phyloP scores from a whole-genome alignment of 2,113 vertebrate genomes.

The Panurus biarmicus region DNA sequence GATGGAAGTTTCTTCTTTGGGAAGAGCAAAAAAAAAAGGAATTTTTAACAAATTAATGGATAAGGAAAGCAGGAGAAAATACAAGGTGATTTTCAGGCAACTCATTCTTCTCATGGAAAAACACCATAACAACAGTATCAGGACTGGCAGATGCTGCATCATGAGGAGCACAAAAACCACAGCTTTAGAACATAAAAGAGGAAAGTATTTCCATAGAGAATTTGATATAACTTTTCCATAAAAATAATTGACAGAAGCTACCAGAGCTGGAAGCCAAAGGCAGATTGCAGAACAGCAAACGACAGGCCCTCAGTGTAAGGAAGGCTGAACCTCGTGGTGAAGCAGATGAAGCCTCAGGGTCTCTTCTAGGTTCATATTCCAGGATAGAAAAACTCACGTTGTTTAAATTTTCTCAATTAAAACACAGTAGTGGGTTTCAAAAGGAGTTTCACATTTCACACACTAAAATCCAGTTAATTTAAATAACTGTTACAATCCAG shows the following conservation, averaged over 20 bases:
- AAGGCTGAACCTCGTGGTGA: background rate
- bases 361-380: background rate
- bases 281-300: background rate
- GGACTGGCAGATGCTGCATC: background rate
- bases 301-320: background rate
- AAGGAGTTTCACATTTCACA: background rate
- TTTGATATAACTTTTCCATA: background rate
- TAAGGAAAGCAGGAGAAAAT: background rate
- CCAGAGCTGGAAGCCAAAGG: background rate
- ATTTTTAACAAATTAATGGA: background rate
- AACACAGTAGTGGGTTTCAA: background rate
- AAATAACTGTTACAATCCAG: background rate
- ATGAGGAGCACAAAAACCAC: background rate
- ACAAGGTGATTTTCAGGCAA: background rate
- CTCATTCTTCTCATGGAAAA: background rate
- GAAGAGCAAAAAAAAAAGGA: background rate
- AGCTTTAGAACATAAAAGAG: background rate
- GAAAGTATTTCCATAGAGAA: background rate
- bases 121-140: background rate
- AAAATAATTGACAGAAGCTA: background rate
- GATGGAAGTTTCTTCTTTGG: background rate
- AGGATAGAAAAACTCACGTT: background rate
- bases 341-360: background rate
- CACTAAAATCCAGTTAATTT: background rate
- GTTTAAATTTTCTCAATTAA: background rate